These are phyloP conservation scores for Corynorhinus townsendii DNA, from an alignment of 2,113 vertebrate species.

Conservation along the genomic window DNA sequence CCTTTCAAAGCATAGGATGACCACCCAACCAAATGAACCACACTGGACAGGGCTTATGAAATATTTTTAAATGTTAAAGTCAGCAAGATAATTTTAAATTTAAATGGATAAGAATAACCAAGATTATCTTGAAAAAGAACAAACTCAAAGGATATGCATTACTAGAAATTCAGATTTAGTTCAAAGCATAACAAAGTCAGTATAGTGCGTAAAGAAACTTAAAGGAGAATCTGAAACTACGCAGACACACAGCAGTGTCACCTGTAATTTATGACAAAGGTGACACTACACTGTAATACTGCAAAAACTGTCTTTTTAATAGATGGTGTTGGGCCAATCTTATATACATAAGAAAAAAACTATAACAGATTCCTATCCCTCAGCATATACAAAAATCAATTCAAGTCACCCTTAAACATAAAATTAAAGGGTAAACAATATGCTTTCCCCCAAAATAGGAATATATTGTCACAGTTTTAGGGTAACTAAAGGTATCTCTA, in stretches of 20 bases:
- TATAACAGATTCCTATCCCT: background rate
- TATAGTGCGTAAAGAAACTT: background rate
- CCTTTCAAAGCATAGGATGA: too few relatives aligned
- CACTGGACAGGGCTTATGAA: too few relatives aligned
- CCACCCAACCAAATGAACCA: too few relatives aligned
- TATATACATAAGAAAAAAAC: background rate
- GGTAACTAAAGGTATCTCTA: background rate
- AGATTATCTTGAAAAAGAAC: slow-evolving; percentile 10
- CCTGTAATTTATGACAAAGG: background rate
- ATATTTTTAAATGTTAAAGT: slow-evolving; percentile 45
- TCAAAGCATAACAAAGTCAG: background rate
- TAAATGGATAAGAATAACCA: background rate
- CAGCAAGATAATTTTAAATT: slow-evolving; percentile 41
- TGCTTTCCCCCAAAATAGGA: background rate
- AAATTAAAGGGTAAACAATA: background rate
- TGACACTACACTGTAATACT: background rate
- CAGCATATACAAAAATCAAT: background rate
- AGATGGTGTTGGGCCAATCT: background rate
- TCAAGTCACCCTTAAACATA: background rate
- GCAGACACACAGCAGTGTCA: background rate
- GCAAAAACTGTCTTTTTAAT: background rate
- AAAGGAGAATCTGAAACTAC: background rate
- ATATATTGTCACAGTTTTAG: background rate
- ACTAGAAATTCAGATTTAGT: background rate
- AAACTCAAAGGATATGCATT: slow-evolving; percentile 7